phyloP scores from a whole-genome alignment of 2,888 invertebrate genomes.

The Eristalinus sepulchralis region DNA sequence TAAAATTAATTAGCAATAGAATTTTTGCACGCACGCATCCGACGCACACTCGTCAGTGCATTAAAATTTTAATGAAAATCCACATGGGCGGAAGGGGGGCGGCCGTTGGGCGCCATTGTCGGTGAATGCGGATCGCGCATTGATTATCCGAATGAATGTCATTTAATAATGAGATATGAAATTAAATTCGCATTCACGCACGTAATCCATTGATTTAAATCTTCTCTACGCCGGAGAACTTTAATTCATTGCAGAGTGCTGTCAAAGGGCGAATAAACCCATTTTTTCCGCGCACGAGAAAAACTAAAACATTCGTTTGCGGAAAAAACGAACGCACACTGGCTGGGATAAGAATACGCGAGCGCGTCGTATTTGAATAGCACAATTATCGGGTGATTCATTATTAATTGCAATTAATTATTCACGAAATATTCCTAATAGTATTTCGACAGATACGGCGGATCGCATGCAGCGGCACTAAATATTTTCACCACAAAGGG shows the following conservation, averaged over 20 bases:
- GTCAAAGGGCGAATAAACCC: not conserved
- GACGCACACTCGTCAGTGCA: slow-evolving; percentile 7
- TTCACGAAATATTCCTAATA: slow-evolving; percentile 41
- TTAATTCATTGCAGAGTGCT: slow-evolving; percentile 18
- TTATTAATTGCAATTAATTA: slow-evolving; percentile 56
- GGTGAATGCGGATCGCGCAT: slow-evolving; percentile 8
- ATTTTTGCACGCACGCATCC: slow-evolving; percentile 3
- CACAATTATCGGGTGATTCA: slow-evolving; percentile 41
- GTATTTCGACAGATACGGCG: slow-evolving; percentile 2
- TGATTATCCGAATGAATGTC: slow-evolving; percentile 40
- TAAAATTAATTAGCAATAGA: slow-evolving; percentile 60
- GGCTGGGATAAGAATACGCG: slow-evolving; percentile 8
- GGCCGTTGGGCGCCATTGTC: not conserved
- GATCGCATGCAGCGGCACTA: not conserved
- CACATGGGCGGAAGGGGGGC: not conserved
- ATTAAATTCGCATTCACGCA: slow-evolving; percentile 43
- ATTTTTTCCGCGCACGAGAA: not conserved
- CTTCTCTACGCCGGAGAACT: slow-evolving; percentile 1
- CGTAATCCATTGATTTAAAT: slow-evolving; percentile 53
- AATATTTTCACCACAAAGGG: not conserved
- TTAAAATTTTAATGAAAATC: slow-evolving; percentile 63
- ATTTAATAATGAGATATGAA: slow-evolving; percentile 50
- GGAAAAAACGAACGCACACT: not conserved
- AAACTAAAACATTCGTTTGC: not conserved
- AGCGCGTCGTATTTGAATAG: slow-evolving; percentile 10